Conservation (phyloP, 2,888 invertebrate species). For the Agrenia bidenticulata region DNA sequence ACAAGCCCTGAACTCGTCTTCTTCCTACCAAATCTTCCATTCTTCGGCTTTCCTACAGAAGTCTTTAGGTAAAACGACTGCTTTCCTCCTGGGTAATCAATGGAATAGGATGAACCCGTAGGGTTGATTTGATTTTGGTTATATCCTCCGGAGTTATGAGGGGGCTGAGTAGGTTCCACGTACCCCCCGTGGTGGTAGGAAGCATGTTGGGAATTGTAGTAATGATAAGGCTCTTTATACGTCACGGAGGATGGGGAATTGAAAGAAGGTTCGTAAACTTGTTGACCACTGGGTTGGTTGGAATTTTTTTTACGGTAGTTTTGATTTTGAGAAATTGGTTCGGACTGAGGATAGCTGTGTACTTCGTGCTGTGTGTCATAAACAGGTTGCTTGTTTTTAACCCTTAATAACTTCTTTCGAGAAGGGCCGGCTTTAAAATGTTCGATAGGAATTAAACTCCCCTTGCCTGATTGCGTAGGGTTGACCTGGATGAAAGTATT, state of each 20-base stretch:
- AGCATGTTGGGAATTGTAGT: slow-evolving; percentile 37
- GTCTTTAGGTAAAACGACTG: slow-evolving; percentile 12
- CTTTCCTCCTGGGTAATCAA: slow-evolving; percentile 20
- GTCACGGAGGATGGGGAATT: not conserved
- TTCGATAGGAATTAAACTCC: slow-evolving; percentile 36
- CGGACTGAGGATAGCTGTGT: not conserved
- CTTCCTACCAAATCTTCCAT: slow-evolving; percentile 11
- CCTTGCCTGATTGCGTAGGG: not conserved
- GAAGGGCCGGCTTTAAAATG: slow-evolving; percentile 43
- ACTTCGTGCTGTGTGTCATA: not conserved
- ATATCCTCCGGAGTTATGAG: slow-evolving; percentile 24
- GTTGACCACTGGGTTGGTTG: not conserved
- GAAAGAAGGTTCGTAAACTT: not conserved
- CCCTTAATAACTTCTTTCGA: not conserved
- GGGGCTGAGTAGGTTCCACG: not conserved
- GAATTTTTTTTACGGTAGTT: not conserved
- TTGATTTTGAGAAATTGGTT: not conserved
- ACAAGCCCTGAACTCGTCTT: slow-evolving; percentile 37
- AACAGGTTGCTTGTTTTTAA: not conserved
- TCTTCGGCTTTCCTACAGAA: not conserved
- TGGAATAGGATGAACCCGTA: slow-evolving; percentile 14
- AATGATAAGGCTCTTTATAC: slow-evolving; percentile 34
- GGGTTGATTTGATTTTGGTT: slow-evolving; percentile 10
- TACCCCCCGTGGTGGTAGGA: slow-evolving; percentile 30
- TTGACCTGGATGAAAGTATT: not conserved